Evolutionary conservation across 2,888 invertebrate species (phyloP).

Genomic region (Aphodius granarius): DNA sequence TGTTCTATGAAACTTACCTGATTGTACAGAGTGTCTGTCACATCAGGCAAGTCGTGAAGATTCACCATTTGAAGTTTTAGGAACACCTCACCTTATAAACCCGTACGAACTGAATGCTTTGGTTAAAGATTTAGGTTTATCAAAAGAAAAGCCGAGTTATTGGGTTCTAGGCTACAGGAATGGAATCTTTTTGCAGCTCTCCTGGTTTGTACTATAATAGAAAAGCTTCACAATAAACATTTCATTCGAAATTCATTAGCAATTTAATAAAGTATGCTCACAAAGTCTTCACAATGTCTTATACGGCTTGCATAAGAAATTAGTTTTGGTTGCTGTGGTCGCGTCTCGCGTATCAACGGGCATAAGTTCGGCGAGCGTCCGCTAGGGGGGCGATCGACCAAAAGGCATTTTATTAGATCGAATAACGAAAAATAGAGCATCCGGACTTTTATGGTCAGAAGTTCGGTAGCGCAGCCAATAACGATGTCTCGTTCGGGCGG

Average conservation of each 20-base stretch:
- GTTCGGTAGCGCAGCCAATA: conserved; percentile 27
- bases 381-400: not conserved
- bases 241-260: not conserved
- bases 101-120: too few species aligned
- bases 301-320: not conserved
- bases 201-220: too few species aligned
- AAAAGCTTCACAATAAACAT: too few species aligned
- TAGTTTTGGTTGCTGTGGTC: not conserved
- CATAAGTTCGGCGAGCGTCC: not conserved
- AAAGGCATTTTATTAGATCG: conserved; percentile 27
- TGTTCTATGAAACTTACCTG: too few species aligned
- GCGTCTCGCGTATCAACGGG: not conserved
- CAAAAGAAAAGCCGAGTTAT: too few species aligned
- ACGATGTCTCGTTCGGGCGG: conserved; percentile 17
- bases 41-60: too few species aligned
- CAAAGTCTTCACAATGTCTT: not conserved
- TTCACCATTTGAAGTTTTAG: too few species aligned
- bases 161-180: too few species aligned
- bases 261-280: not conserved
- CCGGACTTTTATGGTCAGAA: conserved; percentile 28
- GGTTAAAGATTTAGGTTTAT: too few species aligned
- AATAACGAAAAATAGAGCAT: conserved; percentile 29
- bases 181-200: too few species aligned
- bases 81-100: too few species aligned
- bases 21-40: too few species aligned